Base-by-base conservation (phyloP, 2,113 vertebrate genomes). In the Solea senegalensis region DNA sequence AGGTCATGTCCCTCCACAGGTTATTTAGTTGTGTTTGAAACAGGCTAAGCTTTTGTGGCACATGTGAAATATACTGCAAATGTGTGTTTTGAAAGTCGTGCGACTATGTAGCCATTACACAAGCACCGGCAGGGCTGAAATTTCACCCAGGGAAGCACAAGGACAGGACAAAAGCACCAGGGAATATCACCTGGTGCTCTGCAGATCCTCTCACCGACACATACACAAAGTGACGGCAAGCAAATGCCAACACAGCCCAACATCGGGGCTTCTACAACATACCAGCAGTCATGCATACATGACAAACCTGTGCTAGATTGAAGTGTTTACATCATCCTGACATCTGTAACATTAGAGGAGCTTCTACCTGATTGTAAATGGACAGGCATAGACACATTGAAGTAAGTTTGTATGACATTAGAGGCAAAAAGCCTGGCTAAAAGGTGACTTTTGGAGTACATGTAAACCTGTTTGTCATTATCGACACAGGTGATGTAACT, bases 191-290 rank as follows among this genome's bases (percentile, higher is more conserved):
- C 13, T 21, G 21, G 21, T 21, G 45, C 2, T 27, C 13, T 27
- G 5, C 34, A 12, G 7, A 26, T 5, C 3, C 21, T 48, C 39
- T 39, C 16, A 28, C 34, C 16, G 55, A 27, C 44, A 15, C 45
- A 62, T 39, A 74, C 13, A 4, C 7, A 57, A 52, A 72, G 2
- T 3, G 6, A 64, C 53, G 56, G 60, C 21, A 7, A 28, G 48
- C 72, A 73, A 15, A 2, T 27, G 12, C 43, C 21, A 40, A 70
- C 70, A 69, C 72, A n/a, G 45, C 44, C 70, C 66, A 60, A n/a
- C 13, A 9, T 66, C 43, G 39, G 14, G 16, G 52, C 49, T 79
- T 61, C 8, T 28, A 54, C 46, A 54, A 65, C 53, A 8, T 48
- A 28, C 27, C 34, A 58, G 51, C 1, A 48, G 40, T 8, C 26